Evolutionary conservation across 2,113 vertebrate genomes (phyloP), one percentile per base, ranked within the genome.

Genomic region (Physeter macrocephalus): DNA sequence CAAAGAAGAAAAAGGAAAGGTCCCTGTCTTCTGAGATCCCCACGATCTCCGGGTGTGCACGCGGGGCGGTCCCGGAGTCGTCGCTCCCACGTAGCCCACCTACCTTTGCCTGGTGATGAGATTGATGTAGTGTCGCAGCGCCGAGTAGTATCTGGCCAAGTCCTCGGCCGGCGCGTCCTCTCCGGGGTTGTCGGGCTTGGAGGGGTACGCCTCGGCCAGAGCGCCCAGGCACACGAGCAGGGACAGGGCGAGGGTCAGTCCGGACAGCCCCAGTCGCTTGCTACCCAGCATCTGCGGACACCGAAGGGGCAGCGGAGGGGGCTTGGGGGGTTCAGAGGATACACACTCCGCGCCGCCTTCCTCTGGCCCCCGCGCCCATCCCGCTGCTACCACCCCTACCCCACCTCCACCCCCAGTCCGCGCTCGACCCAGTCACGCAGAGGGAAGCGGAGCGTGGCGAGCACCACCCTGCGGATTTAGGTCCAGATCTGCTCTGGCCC

Each of bases 91-190:
- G 2, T 10, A 11, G 34, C 54, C 31, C 84, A 97, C 98, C 95
- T 98, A 99, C 99, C 99, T 99, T 99, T 99, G 99, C 98, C 99
- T 98, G 96, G 99, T 99, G 98, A 99, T 99, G 96, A 99, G 99
- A 98, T 99, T 99, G 98, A 99, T 99, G 98, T 99, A 99, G 98
- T 99, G 99, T 98, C 99, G 99, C 98, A 99, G 98, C 75, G 99
- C 99, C 23, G 99, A 99, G 98, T 99, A 99, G 98, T 99, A 99
- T 98, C 99, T 99, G 99, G 99, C 99, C 98, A 99, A 98, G 64
- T 99, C 99, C 97, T 99, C 99, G 61, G 99, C 99, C 1, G 99
- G 99, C 0, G 99, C 99, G 54, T 99, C 99, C 92, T 99, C 99
- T 7, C 99, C 99, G 0, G 99, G 99, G 97, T 99, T 99, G 98